Evolutionary conservation across 2,113 vertebrate genomes (phyloP), one percentile per base, ranked within the genome.

Genomic region (Pterocles orientalis): DNA sequence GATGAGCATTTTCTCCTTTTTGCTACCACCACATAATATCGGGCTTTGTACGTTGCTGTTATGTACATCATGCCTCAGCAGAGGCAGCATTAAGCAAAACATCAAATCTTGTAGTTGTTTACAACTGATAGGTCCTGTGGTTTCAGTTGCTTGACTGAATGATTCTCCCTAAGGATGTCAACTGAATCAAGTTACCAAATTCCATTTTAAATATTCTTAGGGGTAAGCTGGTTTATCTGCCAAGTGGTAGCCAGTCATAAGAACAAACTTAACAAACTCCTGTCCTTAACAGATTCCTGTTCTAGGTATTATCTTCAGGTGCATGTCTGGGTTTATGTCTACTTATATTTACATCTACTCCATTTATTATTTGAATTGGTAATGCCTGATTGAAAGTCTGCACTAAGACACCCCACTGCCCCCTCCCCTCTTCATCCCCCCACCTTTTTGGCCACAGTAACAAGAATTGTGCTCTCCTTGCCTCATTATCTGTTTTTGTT

Each of bases 141-240:
- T 93, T 72, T 86, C 58, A 53, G 26, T 45, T 86, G 50, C 20
- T 90, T 94, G 92, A 82, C 21, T 15, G 56, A 87, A 80, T 88
- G 78, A 91, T 65, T 78, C 50, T 92, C 72, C 71, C 68, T 56
- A 66, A 84, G 33, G 34, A 89, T n/a, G 68, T 58, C 71, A 93
- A 50, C 50, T 69, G 58, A 92, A 91, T 79, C 57, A 91, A 93
- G 53, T n/a, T 16, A 82, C 43, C 88, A 87, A 88, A 92, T 82
- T 50, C 76, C 10, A 29, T 50, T 70, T 94, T 92, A 82, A 69
- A 56, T 62, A 43, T 13, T 51, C 10, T 60, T 73, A 45, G 15
- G 25, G 45, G 61, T 90, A 94, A 93, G n/a, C 25, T 88, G 31
- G 39, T 85, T 61, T 75, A 50, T 48, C 73, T 95, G n/a, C 16